Conservation (phyloP, 2,797 vertebrate species). For the Trachurus trachurus region DNA sequence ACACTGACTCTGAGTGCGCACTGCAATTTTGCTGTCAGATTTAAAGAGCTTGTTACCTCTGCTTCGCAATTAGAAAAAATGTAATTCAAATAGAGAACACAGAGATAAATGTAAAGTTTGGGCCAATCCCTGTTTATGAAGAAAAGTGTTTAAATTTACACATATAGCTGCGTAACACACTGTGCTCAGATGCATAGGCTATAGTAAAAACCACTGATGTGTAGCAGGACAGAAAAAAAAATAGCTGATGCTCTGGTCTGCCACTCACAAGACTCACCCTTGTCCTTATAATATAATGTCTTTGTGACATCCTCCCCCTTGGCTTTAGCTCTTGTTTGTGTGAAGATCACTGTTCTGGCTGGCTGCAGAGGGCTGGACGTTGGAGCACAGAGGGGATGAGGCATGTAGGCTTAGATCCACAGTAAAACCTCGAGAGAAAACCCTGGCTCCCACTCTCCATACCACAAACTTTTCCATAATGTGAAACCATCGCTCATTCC, state of each 20-base stretch:
- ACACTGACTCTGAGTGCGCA: background rate
- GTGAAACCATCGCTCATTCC: constrained; percentile 63
- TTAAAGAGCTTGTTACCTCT: background rate
- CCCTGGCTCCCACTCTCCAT: constrained; percentile 52
- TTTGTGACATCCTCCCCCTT: constrained; percentile 35
- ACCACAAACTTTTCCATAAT: constrained; percentile 75
- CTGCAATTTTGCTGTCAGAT: constrained; percentile 14
- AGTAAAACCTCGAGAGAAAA: constrained; percentile 60
- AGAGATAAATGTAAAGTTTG: background rate
- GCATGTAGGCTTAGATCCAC: constrained; percentile 41
- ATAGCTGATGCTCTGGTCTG: constrained; percentile 15
- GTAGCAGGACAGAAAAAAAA: constrained; percentile 5
- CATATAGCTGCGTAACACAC: background rate
- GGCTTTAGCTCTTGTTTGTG: constrained; percentile 54
- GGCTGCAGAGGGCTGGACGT: constrained; percentile 30
- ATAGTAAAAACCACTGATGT: background rate
- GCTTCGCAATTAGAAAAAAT: constrained; percentile 1
- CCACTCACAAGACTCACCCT: constrained; percentile 29
- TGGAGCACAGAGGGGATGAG: constrained; percentile 19
- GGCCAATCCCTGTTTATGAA: background rate
- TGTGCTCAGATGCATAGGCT: background rate
- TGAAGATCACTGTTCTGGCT: constrained; percentile 44
- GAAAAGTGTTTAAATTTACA: background rate
- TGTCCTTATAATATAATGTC: constrained; percentile 25
- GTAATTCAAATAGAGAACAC: background rate